Conservation (phyloP, 2,797 vertebrate species). For the Sandelia bainsii region DNA sequence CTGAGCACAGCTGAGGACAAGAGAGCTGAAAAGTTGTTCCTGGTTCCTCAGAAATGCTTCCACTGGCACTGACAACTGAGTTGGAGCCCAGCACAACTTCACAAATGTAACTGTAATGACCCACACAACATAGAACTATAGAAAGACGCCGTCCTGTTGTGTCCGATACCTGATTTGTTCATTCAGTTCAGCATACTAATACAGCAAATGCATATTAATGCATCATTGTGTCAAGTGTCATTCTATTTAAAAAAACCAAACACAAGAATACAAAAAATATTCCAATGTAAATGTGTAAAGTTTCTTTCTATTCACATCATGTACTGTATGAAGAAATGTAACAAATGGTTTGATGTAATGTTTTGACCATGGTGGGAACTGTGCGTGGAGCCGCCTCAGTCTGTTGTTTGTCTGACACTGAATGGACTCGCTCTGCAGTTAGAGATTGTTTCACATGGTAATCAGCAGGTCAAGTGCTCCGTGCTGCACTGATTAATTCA, state of each 20-base stretch:
- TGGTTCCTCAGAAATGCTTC: neutral
- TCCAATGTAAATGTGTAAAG: neutral
- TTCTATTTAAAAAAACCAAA: neutral
- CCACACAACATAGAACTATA: no score
- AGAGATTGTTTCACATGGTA: conserved; percentile 21
- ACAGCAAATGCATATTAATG: no score
- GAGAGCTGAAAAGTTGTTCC: neutral
- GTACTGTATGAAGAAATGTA: no score
- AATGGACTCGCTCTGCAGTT: neutral
- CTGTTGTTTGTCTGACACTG: conserved; percentile 1
- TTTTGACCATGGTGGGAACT: neutral
- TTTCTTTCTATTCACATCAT: neutral
- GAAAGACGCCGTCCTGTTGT: no score
- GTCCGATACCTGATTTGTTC: no score
- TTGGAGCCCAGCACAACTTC: no score
- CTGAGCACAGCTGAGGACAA: neutral
- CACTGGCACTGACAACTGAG: no score
- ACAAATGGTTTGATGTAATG: neutral
- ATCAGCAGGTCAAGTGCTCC: conserved; percentile 21
- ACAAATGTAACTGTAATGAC: no score
- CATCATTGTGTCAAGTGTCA: no score
- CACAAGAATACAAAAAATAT: neutral
- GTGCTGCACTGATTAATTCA: neutral
- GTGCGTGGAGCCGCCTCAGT: neutral
- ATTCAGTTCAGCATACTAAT: no score